Base-by-base conservation (phyloP, 2,113 vertebrate genomes). In the Microcebus murinus region DNA sequence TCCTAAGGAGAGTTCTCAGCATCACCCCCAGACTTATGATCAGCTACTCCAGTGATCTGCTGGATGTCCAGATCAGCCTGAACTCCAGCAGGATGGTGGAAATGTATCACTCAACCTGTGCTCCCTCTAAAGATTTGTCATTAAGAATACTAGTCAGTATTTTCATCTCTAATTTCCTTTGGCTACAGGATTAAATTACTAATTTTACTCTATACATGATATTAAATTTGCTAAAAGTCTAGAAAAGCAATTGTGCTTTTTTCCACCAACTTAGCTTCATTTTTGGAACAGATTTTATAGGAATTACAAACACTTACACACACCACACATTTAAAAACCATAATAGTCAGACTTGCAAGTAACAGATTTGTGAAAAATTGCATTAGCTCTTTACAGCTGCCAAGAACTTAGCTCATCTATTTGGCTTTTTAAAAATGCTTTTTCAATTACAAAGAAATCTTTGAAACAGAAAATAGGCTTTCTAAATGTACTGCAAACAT, bases 391-490 rank as follows among this genome's bases (percentile, higher is more conserved):
- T 89, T 84, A 39, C 8, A 70, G 50, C 74, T 80, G 82, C 93
- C 93, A 97, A 91, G 57, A 91, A n/a, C 31, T 95, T 90, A 95
- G 85, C 70, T 97, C 91, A 93, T 96, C 48, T 73, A 76, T 95
- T 95, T 61, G 21, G 14, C 9, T 13, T 74, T 87, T 94, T 68
- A 67, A 18, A 84, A 91, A 89, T 36, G 1, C 45, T 52, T 12
- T 71, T 95, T 29, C 1, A 39, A 50, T 96, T 36, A 59, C 59
- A 96, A 94, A 87, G 39, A 91, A 80, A 89, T 95, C 52, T 73
- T 94, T 91, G 65, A 95, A 93, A 97, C 31, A 34, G 61, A 87
- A 94, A n/a, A 2, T 25, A 36, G 61, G 45, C 50, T 4, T 96
- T 97, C 25, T 79, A 25, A 68, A 39, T 93, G 85, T 77, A 86